Percentiles rank a stretch among this genome's conserved stretches.
These are phyloP conservation scores for Orthonyx spaldingii DNA, from an alignment of 2,113 vertebrate species.

Conservation along the genomic window DNA sequence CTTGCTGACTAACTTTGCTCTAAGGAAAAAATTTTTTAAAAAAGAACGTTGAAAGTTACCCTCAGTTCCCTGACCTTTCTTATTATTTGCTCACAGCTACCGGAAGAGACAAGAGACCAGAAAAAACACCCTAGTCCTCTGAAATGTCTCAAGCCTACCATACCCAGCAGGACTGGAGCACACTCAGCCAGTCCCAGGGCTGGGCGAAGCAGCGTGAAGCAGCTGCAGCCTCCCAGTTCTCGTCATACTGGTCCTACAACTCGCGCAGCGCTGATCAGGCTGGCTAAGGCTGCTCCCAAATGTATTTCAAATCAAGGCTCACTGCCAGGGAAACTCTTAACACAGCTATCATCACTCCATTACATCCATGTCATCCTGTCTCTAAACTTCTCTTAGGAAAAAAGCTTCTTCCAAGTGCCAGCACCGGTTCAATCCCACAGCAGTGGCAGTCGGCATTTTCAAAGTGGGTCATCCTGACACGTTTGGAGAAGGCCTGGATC, in stretches of 20 bases:
- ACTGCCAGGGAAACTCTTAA: neutral
- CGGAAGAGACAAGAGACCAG: neutral
- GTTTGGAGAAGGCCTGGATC: neutral
- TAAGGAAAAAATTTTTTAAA: neutral
- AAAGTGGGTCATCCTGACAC: constrained; percentile 5
- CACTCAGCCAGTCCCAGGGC: neutral
- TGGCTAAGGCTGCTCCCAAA: neutral
- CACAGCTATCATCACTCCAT: constrained; percentile 8
- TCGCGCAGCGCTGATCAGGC: neutral
- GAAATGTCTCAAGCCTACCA: neutral
- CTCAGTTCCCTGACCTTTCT: neutral
- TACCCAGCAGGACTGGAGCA: neutral
- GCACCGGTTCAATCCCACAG: neutral
- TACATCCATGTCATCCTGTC: neutral
- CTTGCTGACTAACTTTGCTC: neutral
- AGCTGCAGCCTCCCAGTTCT: neutral
- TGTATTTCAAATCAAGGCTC: neutral
- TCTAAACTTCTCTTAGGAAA: neutral
- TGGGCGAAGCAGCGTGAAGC: neutral
- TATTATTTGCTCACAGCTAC: neutral
- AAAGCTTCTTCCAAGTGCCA: neutral
- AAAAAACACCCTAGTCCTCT: neutral
- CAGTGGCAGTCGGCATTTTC: neutral
- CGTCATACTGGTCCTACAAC: constrained; percentile 15
- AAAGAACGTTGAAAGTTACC: neutral